Base-by-base conservation (phyloP, 1,140 invertebrate species). In the Agrilus planipennis region DNA sequence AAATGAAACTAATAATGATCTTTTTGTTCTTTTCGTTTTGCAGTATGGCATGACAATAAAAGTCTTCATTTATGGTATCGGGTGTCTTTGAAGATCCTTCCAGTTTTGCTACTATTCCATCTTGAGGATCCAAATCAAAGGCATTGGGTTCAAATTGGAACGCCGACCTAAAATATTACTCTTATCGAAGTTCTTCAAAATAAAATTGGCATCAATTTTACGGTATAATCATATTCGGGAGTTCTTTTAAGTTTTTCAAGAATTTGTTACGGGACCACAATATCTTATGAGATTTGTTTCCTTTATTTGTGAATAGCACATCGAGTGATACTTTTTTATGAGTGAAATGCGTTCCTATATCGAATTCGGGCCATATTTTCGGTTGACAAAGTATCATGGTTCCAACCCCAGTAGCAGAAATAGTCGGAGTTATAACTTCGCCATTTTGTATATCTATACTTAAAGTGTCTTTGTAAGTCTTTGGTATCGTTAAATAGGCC, bases 371-470 rank as follows among this genome's bases (percentile, higher is more conserved):
- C 34, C 60, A 52, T 28, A 71, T 49, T 11, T 42, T 41, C 0
- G 68, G 68, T 14, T 60, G 45, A 25, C 58, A 58, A 20, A 58
- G 34, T 19, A 70, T 55, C 25, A 55, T 60, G 7, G 54, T 57
- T 10, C 69, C 69, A 16, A 60, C 37, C 7, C 64, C 67, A 28
- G 45, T 46, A 1, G 56, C 65, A n/a, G 14, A 42, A 1, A 65
- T 9, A 4, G 39, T 32, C 4, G 58, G 37, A 1, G 10, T 12
- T 12, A 59, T 36, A 0, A 30, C 47, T 17, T 44, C 34, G 19
- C 56, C 53, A 29, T 64, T 54, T n/a, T 46, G 29, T 11, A 65
- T 23, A 6, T 41, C 23, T 11, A 67, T 16, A 10, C 43, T 7
- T 20, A 69, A 34, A 14, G 45, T 52, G 38, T 64, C 61, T 2